Base-by-base conservation (phyloP, 2,113 vertebrate species). In the Oriolus oriolus region DNA sequence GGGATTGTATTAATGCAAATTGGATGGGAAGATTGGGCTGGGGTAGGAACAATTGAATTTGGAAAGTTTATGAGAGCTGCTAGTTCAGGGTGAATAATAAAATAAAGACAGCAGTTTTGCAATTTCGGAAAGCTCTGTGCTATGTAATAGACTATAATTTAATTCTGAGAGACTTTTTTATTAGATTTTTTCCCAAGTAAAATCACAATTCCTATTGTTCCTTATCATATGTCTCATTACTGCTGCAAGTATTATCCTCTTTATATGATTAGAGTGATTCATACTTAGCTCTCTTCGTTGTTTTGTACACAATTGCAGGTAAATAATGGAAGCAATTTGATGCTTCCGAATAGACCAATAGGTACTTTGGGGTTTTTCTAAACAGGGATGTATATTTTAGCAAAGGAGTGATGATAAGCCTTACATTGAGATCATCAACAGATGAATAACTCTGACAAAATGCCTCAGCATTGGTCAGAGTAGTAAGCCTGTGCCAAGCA, bases 171-270 rank as follows among this genome's bases (percentile, higher is more conserved):
- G 82, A 80, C 93, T 92, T 76, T 96, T 91, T 89, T 96, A 93
- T 97, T 97, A 86, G 93, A 92, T 97, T 77, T 83, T 95, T 96
- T 79, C 80, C 81, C 71, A 87, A 94, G 77, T 93, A 93, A 96
- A 97, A 95, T 95, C 77, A 89, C 95, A 96, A 75, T 89, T 85
- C 54, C 57, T 78, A 69, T 88, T 89, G 70, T 96, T 97, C 65
- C 84, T 95, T 96, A 93, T 83, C 89, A 64, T 87, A 78, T 82
- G 78, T 89, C 91, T 96, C 63, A 65, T 97, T 92, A 87, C 78
- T 90, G 80, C 85, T 97, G 87, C 78, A 73, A 92, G 70, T 63
- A 93, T 96, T 88, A 93, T 88, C 41, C 59, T 96, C 42, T 85
- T 89, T 89, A 71, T 66, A 59, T 85, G 87, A 96, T 95, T 94